Base-by-base conservation (phyloP, 2,888 invertebrate species). In the Tanypteryx hageni region DNA sequence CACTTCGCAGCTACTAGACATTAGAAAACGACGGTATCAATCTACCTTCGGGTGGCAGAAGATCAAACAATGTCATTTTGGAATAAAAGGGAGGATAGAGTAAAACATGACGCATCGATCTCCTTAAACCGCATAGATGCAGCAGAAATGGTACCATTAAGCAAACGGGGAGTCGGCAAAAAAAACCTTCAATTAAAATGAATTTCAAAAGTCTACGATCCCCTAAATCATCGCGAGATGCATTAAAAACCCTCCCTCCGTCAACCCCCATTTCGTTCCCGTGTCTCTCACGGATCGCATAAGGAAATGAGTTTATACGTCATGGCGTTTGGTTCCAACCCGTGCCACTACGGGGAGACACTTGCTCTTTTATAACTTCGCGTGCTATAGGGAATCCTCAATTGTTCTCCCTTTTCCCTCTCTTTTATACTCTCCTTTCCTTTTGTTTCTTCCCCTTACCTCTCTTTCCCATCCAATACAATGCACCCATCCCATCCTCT, bases 281-380 rank as follows among this genome's bases (percentile, higher is more conserved):
- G 68, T 27, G 76, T 76, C 27, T 27, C 10, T 22, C 76, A 76
- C 76, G 76, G 27, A 76, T 76, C 76, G 76, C 76, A 76, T 76
- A 27, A 76, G 76, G 27, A 27, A 76, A 76, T 76, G 76, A 76
- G 76, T 76, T 76, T 76, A 22, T 76, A 27, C 76, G 76, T 76
- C 76, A 76, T 11, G 9, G 76, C 22, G 76, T 27, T 76, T 76
- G 76, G 76, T 76, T 76, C 76, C 76, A 76, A 76, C 76, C 76
- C 76, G 76, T 76, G 76, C 76, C 76, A 76, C 76, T 22, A 27
- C 76, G 76, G 27, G 76, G 76, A 76, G 76, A 76, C 76, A 76
- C 76, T 76, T 76, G 76, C 76, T 27, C 27, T 27, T 76, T 68
- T 22, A 68, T 68, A 68, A 68, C 68, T 68, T 76, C 76, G 76